A percentile compares a stretch with the other conserved stretches of the same genome.
These are phyloP conservation scores for Pogona vitticeps DNA, from an alignment of 2,113 vertebrate genomes.

Conservation along the genomic window DNA sequence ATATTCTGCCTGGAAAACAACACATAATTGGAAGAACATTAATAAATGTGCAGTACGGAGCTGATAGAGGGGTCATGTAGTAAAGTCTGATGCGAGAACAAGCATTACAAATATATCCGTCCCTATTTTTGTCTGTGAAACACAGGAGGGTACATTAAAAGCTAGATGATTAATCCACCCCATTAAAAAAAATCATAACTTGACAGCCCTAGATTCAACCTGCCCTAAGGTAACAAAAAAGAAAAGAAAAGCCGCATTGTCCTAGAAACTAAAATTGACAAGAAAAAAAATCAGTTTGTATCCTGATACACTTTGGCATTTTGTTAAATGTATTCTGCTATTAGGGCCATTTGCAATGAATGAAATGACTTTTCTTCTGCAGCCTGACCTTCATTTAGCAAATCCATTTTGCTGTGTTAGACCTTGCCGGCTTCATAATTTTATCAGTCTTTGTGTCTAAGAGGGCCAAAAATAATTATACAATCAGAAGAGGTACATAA, in stretches of 20 bases:
- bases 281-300: constrained; percentile 25
- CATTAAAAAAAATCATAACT: not conserved
- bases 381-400: constrained; percentile 31
- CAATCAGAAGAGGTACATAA: constrained; percentile 22
- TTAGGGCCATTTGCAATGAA: not conserved
- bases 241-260: not conserved
- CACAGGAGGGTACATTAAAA: not conserved
- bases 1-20: not conserved
- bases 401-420: constrained; percentile 14
- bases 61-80: not conserved
- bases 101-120: not conserved
- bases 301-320: constrained; percentile 31
- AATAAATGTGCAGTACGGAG: not conserved
- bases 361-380: not conserved
- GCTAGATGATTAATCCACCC: not conserved
- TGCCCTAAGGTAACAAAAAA: not conserved
- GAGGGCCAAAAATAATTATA: not conserved
- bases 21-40: not conserved
- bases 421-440: constrained; percentile 2
- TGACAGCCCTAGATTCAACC: not conserved
- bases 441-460: constrained; percentile 15
- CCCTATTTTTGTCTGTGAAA: not conserved
- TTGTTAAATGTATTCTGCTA: constrained; percentile 25
- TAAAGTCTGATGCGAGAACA: not conserved
- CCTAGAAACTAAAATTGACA: constrained; percentile 17